Evolutionary conservation across 1,140 invertebrate species (phyloP), one percentile per base, ranked within the genome.

Genomic region (Dolichoris vasculosae): DNA sequence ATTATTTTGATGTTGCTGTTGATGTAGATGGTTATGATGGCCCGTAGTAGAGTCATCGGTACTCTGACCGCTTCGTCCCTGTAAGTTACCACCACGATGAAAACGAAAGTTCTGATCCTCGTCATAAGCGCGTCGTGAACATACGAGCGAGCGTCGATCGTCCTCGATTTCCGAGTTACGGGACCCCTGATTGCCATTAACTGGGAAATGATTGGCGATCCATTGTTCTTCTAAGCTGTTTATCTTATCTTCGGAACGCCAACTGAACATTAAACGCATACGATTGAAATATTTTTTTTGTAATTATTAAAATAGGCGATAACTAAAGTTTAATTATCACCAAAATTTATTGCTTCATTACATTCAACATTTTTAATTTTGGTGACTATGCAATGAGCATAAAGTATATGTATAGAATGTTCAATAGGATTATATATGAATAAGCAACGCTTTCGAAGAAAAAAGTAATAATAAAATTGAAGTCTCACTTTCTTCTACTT

Each of bases 231-330:
- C 91, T 1, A 88, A 38, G 59, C 88, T 89, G 40, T 86, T 89
- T 38, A 93, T 87, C 81, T 89, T 87, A 26, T 93, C 92, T 30
- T 93, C 92, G 0, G 92, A 93, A 84, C 89, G 89, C 89, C 92
- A 89, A 13, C 88, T 87, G 13, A 30, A 79, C 64, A 13, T 3
- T 35, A 7, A 46, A 7, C 43, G 43, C 43, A 46, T 75, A 4
- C 23, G 20, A 32, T 43, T 38, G 40, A 13, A 23, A 75, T 75
- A 46, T n/a, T n/a, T n/a, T n/a, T n/a, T n/a, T n/a, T n/a, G n/a
- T n/a, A n/a, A n/a, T n/a, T n/a, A n/a, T n/a, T n/a, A n/a, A n/a
- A n/a, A n/a, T n/a, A n/a, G n/a, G n/a, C n/a, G n/a, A n/a, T n/a
- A n/a, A n/a, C n/a, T n/a, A n/a, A n/a, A n/a, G n/a, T n/a, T n/a